A percentile compares a stretch with the other conserved stretches of the same genome.
Evolutionary conservation across 2,113 vertebrate species (phyloP).

Genomic region (Corythoichthys haematopterus): DNA sequence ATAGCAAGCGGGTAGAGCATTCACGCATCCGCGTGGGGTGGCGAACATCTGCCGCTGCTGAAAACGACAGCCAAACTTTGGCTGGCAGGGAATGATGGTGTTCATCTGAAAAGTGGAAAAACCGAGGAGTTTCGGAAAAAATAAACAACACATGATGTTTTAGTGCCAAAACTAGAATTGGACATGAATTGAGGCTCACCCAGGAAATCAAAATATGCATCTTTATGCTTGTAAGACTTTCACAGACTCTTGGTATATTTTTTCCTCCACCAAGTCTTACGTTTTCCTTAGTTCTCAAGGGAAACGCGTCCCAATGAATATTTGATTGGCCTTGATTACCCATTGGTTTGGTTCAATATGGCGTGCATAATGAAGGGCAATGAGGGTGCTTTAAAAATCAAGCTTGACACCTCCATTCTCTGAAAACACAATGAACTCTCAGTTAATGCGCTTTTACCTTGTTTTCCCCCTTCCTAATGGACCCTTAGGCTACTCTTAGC

Average conservation of each 20-base stretch:
- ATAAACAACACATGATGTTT: too few relatives aligned
- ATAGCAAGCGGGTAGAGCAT: slow-evolving; percentile 21
- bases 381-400: slow-evolving; percentile 26
- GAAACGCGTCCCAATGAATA: slow-evolving; percentile 58
- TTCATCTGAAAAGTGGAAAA: not conserved
- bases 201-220: too few relatives aligned
- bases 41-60: slow-evolving; percentile 59
- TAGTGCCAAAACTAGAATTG: too few relatives aligned
- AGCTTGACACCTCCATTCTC: slow-evolving; percentile 4
- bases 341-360: slow-evolving; percentile 56
- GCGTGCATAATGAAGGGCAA: slow-evolving; percentile 56
- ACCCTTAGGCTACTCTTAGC: not conserved
- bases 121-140: too few relatives aligned
- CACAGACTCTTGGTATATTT: not conserved
- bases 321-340: slow-evolving; percentile 62
- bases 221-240: too few relatives aligned
- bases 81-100: not conserved
- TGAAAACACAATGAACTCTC: not conserved
- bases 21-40: slow-evolving; percentile 46
- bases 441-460: not conserved
- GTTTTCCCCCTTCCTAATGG: not conserved
- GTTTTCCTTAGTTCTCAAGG: slow-evolving; percentile 16
- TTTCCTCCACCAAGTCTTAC: too few relatives aligned
- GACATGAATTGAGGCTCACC: too few relatives aligned
- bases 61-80: slow-evolving; percentile 33